Conservation (phyloP, 2,888 invertebrate species). For the Melinopterus prodromus region DNA sequence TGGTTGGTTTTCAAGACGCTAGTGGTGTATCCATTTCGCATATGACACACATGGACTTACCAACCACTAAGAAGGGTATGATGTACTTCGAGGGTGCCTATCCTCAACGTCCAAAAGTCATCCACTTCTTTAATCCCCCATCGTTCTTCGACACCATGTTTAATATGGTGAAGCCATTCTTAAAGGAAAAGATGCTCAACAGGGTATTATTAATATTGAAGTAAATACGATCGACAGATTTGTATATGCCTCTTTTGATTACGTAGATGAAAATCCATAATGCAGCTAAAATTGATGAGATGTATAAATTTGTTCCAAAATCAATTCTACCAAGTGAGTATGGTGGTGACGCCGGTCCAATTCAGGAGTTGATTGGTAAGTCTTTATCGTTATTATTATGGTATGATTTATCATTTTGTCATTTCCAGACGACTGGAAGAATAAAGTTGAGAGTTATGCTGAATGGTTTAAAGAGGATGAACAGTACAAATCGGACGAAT, state of each 20-base stretch:
- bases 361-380: conserved; percentile 54
- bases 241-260: background rate
- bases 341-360: conserved; percentile 68
- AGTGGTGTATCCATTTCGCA: conserved; percentile 65
- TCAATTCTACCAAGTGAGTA: conserved; percentile 71
- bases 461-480: conserved; percentile 65
- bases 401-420: background rate
- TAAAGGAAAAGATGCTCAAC: conserved; percentile 63
- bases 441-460: conserved; percentile 62
- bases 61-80: conserved; percentile 65
- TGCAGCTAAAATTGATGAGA: conserved; percentile 62
- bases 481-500: conserved; percentile 62
- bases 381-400: background rate
- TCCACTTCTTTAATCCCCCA: conserved; percentile 68
- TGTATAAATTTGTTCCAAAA: conserved; percentile 67
- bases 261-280: conserved; percentile 64
- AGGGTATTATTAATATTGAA: conserved; percentile 23
- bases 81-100: conserved; percentile 65
- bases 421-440: conserved; percentile 61
- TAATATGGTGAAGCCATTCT: conserved; percentile 67
- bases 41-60: conserved; percentile 62
- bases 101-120: conserved; percentile 67
- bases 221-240: background rate
- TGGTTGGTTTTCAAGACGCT: conserved; percentile 67
- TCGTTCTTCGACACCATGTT: conserved; percentile 67